Evolutionary conservation across 2,113 vertebrate species (phyloP), one percentile per base, ranked within the genome.

Genomic region (Sarotherodon lohbergeri): DNA sequence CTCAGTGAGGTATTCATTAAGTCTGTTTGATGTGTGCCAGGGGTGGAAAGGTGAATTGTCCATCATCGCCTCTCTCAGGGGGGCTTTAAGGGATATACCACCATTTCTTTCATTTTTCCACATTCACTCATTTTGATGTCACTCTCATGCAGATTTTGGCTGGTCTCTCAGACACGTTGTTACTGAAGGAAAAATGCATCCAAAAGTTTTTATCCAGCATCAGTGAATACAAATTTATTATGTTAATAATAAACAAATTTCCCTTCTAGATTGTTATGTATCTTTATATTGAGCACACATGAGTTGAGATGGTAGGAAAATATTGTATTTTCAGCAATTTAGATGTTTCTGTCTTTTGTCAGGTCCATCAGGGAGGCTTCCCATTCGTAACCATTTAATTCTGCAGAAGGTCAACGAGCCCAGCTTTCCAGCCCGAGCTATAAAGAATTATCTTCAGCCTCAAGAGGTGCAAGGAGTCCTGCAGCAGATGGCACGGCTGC

Each of bases 1-100:
- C 80, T 83, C n/a, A 1, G 61, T 2, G 3, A 61, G 80, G 34
- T 78, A 76, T 79, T 84, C 73, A 88, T 90, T 80, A 85, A 80
- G 24, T 81, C n/a, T 17, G 32, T 81, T 68, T 84, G 50, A 85
- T 79, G 81, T 46, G 24, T 4, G 3, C 14, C 57, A 13, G 82
- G 43, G 32, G 81, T 86, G 73, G n/a, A 34, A 79, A 82, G 76
- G 79, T 39, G 52, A 87, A 86, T 82, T 84, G 85, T 91, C 85
- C 56, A 61, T 88, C 81, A 79, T 10, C 1, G 2, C 16, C 19
- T 27, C 57, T 83, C 86, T 82, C 85, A 14, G 24, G 36, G 66
- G 85, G 80, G 16, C 54, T 36, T 80, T 10, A 29, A 61, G 57
- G 68, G 76, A 82, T 71, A 50, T 34, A 50, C 66, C 54, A 61